phyloP scores from a whole-genome alignment of 2,888 invertebrate genomes.

The Xanthorhoe spadicearia region DNA sequence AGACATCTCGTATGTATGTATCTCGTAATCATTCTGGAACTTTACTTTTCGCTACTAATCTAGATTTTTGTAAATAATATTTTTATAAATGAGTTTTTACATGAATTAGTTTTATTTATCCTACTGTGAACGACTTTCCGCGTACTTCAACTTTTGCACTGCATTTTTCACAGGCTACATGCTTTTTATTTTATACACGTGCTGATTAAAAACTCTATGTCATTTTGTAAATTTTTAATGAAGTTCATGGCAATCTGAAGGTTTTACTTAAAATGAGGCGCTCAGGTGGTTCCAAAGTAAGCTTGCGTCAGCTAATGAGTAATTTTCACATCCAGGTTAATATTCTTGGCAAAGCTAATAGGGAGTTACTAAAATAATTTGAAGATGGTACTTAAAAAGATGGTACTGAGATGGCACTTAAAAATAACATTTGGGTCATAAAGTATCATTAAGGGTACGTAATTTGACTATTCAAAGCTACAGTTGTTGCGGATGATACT shows the following conservation, averaged over 20 bases:
- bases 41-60: not conserved
- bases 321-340: constrained; percentile 28
- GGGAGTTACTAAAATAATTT: constrained; percentile 23
- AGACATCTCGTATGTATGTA: not conserved
- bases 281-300: constrained; percentile 24
- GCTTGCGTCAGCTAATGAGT: constrained; percentile 29
- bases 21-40: not conserved
- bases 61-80: not conserved
- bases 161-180: constrained; percentile 6
- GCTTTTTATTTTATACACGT: constrained; percentile 12
- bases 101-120: no score
- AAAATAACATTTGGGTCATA: constrained; percentile 8
- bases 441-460: constrained; percentile 2
- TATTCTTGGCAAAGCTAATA: constrained; percentile 22
- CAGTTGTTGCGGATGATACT: not conserved
- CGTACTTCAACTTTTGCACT: not conserved
- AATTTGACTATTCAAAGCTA: not conserved
- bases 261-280: constrained; percentile 27
- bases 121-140: no score
- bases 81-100: no score
- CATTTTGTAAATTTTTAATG: constrained; percentile 33
- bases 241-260: constrained; percentile 22
- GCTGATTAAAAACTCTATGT: constrained; percentile 30
- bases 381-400: constrained; percentile 3
- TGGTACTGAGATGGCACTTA: constrained; percentile 10